Conservation (phyloP, 2,797 vertebrate genomes). For the Cyclopterus lumpus region DNA sequence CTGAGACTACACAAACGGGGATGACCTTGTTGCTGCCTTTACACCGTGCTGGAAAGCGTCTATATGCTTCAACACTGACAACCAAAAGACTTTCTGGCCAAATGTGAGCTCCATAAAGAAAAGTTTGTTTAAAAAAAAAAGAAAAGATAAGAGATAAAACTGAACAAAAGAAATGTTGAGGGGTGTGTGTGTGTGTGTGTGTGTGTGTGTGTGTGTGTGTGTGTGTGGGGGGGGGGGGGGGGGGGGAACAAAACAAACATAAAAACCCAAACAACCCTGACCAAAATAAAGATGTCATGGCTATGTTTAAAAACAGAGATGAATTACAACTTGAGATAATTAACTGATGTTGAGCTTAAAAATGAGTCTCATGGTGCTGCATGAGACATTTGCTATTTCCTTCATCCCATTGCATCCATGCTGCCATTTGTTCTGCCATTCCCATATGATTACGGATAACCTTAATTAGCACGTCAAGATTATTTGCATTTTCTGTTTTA, state of each 20-base stretch:
- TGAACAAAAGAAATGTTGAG: too few relatives aligned
- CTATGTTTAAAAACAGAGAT: constrained; percentile 8
- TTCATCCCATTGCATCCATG: neutral
- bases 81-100: neutral
- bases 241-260: too few relatives aligned
- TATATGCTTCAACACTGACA: neutral
- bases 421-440: constrained; percentile 16
- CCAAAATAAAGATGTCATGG: constrained; percentile 30
- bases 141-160: too few relatives aligned
- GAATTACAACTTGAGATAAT: constrained; percentile 28
- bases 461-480: constrained; percentile 13
- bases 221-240: too few relatives aligned
- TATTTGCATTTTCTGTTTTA: neutral
- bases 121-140: neutral
- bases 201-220: neutral
- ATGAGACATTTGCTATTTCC: constrained; percentile 6
- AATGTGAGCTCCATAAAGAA: neutral
- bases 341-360: constrained; percentile 21
- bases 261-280: neutral
- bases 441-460: constrained; percentile 19
- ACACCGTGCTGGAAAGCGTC: neutral
- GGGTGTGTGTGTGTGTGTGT: too few relatives aligned
- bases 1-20: neutral
- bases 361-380: constrained; percentile 9
- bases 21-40: neutral